Evolutionary conservation across 2,888 invertebrate species (phyloP).

Genomic region (Catocala fraxini): DNA sequence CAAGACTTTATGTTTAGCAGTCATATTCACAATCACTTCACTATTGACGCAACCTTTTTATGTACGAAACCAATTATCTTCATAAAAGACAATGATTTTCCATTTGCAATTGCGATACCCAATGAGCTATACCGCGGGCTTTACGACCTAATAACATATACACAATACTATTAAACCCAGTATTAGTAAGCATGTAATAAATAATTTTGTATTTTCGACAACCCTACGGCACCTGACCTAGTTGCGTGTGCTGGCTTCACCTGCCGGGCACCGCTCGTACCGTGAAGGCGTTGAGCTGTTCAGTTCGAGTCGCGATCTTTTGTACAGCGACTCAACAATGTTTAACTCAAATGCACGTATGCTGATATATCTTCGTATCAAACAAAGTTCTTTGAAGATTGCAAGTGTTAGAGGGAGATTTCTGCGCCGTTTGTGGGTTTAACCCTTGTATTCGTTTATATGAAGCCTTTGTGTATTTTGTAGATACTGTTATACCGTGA

Average conservation of each 20-base stretch:
- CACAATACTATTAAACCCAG: not conserved
- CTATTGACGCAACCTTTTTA: too few species aligned
- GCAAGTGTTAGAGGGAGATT: not conserved
- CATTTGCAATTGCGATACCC: too few species aligned
- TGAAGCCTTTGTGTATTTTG: too few species aligned
- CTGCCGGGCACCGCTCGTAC: slow-evolving; percentile 26
- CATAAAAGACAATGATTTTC: too few species aligned
- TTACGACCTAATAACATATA: too few species aligned
- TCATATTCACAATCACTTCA: too few species aligned
- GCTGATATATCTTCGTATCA: slow-evolving; percentile 3
- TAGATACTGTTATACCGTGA: too few species aligned
- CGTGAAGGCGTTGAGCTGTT: slow-evolving; percentile 32
- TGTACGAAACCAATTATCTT: too few species aligned
- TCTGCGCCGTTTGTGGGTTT: not conserved
- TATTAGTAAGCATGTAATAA: not conserved
- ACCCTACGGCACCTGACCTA: slow-evolving; percentile 35
- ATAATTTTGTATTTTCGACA: slow-evolving; percentile 14
- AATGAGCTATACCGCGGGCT: too few species aligned
- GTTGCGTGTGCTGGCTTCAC: slow-evolving; percentile 36
- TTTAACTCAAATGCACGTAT: slow-evolving; percentile 4
- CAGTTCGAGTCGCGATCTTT: slow-evolving; percentile 18
- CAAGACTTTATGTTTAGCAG: too few species aligned
- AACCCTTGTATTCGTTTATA: too few species aligned
- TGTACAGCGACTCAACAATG: slow-evolving; percentile 21
- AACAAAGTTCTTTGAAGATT: not conserved